These are phyloP conservation scores for Scyliorhinus canicula DNA, from an alignment of 2,797 vertebrate genomes.

Conservation along the genomic window DNA sequence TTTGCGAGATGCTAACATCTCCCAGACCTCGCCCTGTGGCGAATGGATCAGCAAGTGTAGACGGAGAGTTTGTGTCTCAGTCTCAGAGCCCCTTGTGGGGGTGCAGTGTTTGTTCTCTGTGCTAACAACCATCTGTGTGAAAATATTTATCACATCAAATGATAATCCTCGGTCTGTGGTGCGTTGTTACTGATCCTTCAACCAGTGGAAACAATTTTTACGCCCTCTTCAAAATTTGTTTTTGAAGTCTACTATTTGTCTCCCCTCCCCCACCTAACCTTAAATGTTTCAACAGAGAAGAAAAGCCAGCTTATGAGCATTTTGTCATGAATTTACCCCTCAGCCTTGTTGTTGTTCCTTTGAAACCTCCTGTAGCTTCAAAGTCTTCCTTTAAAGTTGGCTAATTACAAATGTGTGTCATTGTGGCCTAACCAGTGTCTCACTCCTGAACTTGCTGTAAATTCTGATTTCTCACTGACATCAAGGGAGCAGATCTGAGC, in stretches of 20 bases:
- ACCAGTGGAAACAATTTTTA: neutral
- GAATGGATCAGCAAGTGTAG: neutral
- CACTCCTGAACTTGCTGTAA: neutral
- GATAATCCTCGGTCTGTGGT: neutral
- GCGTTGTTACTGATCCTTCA: neutral
- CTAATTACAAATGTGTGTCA: neutral
- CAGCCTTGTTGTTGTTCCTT: neutral
- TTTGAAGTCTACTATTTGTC: too few relatives aligned
- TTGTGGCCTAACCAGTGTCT: neutral
- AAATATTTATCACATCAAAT: neutral
- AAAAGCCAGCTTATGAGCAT: neutral
- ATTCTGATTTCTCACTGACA: conserved; percentile 26
- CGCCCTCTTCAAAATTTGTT: too few relatives aligned
- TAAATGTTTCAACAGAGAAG: neutral
- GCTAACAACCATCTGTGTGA: neutral
- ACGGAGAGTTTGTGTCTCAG: neutral
- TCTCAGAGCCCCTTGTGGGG: neutral
- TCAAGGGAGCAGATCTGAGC: conserved; percentile 66
- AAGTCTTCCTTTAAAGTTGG: neutral
- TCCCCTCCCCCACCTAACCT: too few relatives aligned
- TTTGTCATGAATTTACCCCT: neutral
- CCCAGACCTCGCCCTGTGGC: neutral
- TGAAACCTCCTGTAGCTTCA: neutral
- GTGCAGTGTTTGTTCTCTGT: too few relatives aligned
- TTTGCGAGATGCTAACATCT: neutral